Conservation (phyloP, 2,113 vertebrate species). For the Nematolebias whitei region DNA sequence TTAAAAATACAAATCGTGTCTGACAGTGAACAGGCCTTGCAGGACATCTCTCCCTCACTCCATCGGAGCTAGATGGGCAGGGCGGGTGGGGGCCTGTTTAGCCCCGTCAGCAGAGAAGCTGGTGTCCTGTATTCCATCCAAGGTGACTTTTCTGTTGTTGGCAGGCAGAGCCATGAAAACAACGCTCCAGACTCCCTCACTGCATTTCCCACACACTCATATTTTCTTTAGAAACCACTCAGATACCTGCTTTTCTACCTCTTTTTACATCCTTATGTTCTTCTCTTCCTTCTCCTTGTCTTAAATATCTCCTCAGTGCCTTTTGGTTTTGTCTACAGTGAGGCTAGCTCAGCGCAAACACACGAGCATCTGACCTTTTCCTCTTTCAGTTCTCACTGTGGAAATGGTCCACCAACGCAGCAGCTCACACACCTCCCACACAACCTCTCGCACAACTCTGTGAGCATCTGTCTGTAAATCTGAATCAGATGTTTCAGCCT, state of each 20-base stretch:
- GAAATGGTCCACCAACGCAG: constrained; percentile 53
- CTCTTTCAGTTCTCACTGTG: constrained; percentile 48
- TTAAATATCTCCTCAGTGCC: constrained; percentile 14
- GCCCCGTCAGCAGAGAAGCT: constrained; percentile 60
- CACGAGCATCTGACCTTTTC: constrained; percentile 55
- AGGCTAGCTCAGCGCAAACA: constrained; percentile 42
- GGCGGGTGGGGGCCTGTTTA: constrained; percentile 43
- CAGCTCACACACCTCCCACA: constrained; percentile 54
- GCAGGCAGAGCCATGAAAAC: constrained; percentile 54
- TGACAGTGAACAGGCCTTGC: constrained; percentile 2
- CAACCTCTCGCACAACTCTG: constrained; percentile 38
- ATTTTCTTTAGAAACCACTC: constrained; percentile 22
- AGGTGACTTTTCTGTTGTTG: constrained; percentile 72
- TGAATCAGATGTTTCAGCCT: constrained; percentile 2
- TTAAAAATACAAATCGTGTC: not conserved
- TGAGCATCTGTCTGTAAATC: constrained; percentile 35
- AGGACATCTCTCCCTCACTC: constrained; percentile 4
- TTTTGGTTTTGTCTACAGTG: constrained; percentile 36
- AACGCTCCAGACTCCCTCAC: constrained; percentile 18
- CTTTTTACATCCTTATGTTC: constrained; percentile 5
- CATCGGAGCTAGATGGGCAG: constrained; percentile 22
- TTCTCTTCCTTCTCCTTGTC: not conserved
- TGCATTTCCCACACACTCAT: constrained; percentile 46
- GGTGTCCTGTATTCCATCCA: constrained; percentile 57
- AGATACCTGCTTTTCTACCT: constrained; percentile 24